Percentiles rank a stretch among this genome's conserved stretches.
phyloP scores from a whole-genome alignment of 2,797 vertebrate species.

The Nasua narica region DNA sequence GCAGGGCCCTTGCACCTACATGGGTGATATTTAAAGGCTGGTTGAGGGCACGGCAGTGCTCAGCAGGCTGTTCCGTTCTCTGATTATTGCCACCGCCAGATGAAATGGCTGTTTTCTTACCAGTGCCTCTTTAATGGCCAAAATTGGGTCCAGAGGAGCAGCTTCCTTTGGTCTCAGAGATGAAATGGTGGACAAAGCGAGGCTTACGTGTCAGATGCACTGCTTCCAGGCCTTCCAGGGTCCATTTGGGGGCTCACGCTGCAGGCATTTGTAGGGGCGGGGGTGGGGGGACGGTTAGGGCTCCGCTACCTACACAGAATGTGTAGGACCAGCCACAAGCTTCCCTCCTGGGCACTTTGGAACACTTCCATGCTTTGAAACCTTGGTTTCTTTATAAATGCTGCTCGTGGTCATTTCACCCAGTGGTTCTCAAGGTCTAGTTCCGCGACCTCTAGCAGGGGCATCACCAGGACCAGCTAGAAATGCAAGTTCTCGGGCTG shows the following conservation, averaged over 20 bases:
- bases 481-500: not conserved
- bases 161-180: not conserved
- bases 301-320: not conserved
- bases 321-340: fast-evolving
- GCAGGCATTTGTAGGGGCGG: fast-evolving
- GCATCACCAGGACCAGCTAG: not conserved
- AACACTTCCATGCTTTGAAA: not conserved
- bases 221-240: not conserved
- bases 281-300: fast-evolving
- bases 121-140: not conserved
- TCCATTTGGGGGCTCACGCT: not conserved
- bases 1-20: not conserved
- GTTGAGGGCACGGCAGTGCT: not conserved
- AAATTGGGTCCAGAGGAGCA: not conserved
- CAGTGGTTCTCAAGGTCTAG: not conserved
- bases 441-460: not conserved
- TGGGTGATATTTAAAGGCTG: not conserved
- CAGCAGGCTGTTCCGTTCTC: not conserved
- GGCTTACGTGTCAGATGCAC: fast-evolving
- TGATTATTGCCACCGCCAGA: not conserved
- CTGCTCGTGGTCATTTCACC: not conserved
- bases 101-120: not conserved
- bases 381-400: not conserved
- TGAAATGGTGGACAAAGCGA: not conserved
- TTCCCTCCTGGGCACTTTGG: not conserved